These are phyloP conservation scores for Strigops habroptila DNA, from an alignment of 2,113 vertebrate genomes.

Conservation along the genomic window DNA sequence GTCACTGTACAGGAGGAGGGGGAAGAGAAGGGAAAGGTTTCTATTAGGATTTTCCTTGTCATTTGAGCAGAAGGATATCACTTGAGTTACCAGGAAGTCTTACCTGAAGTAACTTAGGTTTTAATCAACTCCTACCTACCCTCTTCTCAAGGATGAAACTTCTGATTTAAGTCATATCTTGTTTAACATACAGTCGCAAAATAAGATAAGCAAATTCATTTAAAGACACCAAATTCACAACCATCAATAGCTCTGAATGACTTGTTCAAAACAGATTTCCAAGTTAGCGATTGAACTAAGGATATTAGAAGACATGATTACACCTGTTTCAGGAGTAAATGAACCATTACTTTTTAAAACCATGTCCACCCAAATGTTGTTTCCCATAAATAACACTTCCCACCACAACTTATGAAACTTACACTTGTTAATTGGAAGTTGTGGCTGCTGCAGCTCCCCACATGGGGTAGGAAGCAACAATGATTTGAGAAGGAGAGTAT, in stretches of 20 bases:
- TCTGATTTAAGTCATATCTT: not conserved
- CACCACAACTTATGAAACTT: not conserved
- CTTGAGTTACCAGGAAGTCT: not conserved
- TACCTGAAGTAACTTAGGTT: not conserved
- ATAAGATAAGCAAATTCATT: not conserved
- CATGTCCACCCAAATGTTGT: not conserved
- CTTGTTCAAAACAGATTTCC: not conserved
- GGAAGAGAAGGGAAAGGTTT: not conserved
- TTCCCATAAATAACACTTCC: not conserved
- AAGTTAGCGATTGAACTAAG: not conserved
- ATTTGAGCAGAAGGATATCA: not conserved
- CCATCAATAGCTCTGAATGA: not conserved
- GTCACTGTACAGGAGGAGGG: not conserved
- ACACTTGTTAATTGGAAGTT: not conserved
- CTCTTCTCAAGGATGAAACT: not conserved
- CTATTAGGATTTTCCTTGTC: not conserved
- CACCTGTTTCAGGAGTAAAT: not conserved
- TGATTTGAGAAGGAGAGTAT: not conserved
- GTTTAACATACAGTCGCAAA: not conserved
- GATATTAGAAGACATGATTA: not conserved
- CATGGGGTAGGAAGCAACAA: not conserved
- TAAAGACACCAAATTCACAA: not conserved
- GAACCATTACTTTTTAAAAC: not conserved
- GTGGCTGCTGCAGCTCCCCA: not conserved
- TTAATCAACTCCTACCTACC: not conserved